Base-by-base conservation (phyloP, 2,888 invertebrate species). In the Scaeva pyrastri region DNA sequence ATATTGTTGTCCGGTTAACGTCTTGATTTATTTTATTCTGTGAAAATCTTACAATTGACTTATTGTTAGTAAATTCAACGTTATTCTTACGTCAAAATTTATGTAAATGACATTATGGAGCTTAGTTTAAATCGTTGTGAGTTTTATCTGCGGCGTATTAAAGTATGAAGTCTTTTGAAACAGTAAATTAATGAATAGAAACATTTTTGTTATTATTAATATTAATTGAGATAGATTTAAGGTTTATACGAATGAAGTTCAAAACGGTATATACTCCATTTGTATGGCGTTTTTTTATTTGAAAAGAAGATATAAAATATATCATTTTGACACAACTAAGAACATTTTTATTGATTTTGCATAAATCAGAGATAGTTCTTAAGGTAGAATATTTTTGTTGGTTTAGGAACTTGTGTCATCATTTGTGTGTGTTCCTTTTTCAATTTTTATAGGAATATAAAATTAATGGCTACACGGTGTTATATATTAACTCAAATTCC, bases 1-100 rank as follows among this genome's bases (percentile, higher is more conserved):
- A 14, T 36, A n/a, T 50, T 36, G 66, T 41, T 56, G 11, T 1
- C 41, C 26, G 55, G 39, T 71, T 71, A 56, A 41, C 43, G 41
- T 23, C 12, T 52, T 71, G 55, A 71, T 71, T 71, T 41, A 71
- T 70, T 36, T 14, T n/a, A 64, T 43, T n/a, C 36, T 39, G 23
- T 21, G n/a, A 12, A 31, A 58, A 19, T 41, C 21, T 43, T 16
- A 12, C n/a, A 41, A 55, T 55, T 23, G 55, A 7, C 26, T 23
- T 31, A 36, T n/a, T 36, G 5, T 31, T 31, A 55, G n/a, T 21
- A 7, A 45, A 16, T 45, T 16, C 11, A 64, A 64, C 62, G 64
- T 64, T 64, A 64, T 45, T 31, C 16, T 64, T 0, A 23, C 12
- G 45, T 64, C 45, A 64, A 45, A 45, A 10, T 39, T 10, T 64